phyloP scores from a whole-genome alignment of 2,113 vertebrate species.

The Erinaceus europaeus region DNA sequence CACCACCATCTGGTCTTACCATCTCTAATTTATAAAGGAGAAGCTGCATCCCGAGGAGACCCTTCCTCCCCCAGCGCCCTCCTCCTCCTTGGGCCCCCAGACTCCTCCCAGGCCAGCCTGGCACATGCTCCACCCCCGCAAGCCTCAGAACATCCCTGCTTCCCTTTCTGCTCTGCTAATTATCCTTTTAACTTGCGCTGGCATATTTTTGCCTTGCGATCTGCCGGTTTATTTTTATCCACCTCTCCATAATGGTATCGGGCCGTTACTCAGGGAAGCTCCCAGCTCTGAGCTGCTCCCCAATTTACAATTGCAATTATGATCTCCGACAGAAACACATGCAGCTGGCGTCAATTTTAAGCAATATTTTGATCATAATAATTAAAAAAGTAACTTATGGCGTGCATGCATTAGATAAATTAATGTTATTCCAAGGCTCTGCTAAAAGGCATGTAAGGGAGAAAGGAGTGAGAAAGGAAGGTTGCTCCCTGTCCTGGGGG shows the following conservation, averaged over 20 bases:
- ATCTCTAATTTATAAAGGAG: neutral
- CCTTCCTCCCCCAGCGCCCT: too few relatives aligned
- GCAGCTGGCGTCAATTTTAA: slow-evolving; percentile 86
- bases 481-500: neutral
- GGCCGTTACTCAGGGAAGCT: slow-evolving; percentile 80
- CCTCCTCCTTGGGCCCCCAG: neutral
- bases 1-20: neutral
- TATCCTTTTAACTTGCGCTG: slow-evolving; percentile 80
- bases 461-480: slow-evolving; percentile 10
- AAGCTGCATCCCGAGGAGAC: neutral
- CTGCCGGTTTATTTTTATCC: slow-evolving; percentile 83
- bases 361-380: slow-evolving; percentile 88
- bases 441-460: slow-evolving; percentile 68
- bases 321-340: slow-evolving; percentile 82
- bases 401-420: slow-evolving; percentile 78
- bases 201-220: slow-evolving; percentile 74
- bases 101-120: rapidly evolving
- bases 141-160: neutral
- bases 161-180: slow-evolving; percentile 75
- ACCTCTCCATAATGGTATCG: slow-evolving; percentile 77
- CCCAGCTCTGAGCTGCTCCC: slow-evolving; percentile 79
- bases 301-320: slow-evolving; percentile 86
- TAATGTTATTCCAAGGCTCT: slow-evolving; percentile 79
- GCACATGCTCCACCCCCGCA: neutral
- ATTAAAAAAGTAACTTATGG: slow-evolving; percentile 84